Evolutionary conservation across 2,113 vertebrate genomes (phyloP).

Genomic region (Alligator sinensis): DNA sequence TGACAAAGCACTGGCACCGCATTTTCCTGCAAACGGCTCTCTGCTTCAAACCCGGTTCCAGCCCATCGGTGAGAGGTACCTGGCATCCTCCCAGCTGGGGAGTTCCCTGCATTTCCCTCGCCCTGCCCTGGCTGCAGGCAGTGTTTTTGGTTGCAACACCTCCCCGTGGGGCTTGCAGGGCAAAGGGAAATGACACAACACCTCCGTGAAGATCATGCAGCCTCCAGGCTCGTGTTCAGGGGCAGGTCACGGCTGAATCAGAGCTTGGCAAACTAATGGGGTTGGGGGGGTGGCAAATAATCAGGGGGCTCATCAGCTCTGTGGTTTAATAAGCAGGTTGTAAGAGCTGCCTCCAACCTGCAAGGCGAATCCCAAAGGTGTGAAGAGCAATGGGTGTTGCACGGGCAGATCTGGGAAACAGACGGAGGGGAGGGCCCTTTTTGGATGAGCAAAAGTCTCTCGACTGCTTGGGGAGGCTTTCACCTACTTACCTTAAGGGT

Average conservation of each 20-base stretch:
- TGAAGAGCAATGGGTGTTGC: slow-evolving; percentile 22
- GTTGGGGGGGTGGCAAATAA: slow-evolving; percentile 20
- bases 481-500: too few relatives aligned
- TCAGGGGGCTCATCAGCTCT: neutral
- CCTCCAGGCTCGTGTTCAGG: slow-evolving; percentile 10
- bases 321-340: neutral
- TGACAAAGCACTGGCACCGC: neutral
- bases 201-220: slow-evolving; percentile 35
- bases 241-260: neutral
- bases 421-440: neutral
- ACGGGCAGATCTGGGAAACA: slow-evolving; percentile 32
- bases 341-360: neutral
- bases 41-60: too few relatives aligned
- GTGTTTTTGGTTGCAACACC: slow-evolving; percentile 29
- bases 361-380: neutral
- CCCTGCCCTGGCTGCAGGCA: slow-evolving; percentile 52
- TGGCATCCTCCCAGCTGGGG: neutral
- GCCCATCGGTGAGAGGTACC: fast-evolving
- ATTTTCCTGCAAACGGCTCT: too few relatives aligned
- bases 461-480: neutral
- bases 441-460: neutral
- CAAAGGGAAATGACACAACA: neutral
- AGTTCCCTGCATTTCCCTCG: neutral
- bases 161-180: neutral
- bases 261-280: slow-evolving; percentile 11